A percentile compares a stretch with the other conserved stretches of the same genome.
Conservation (phyloP, 2,797 vertebrate species). For the Lindbergichthys nudifrons region DNA sequence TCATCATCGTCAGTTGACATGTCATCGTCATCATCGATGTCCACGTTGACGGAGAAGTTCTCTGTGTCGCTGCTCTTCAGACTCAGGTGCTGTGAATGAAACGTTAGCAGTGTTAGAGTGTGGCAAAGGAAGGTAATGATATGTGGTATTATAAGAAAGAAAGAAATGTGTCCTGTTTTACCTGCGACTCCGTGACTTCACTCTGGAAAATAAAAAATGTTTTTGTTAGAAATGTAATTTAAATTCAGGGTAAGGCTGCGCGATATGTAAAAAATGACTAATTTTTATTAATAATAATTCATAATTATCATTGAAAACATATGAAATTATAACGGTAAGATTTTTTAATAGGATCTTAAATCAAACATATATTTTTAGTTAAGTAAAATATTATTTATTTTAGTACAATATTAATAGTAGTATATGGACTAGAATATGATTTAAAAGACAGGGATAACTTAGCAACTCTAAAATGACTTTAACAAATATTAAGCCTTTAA, state of each 20-base stretch:
- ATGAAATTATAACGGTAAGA: no score
- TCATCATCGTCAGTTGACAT: slow-evolving; percentile 78
- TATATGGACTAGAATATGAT: no score
- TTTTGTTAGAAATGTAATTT: slow-evolving; percentile 6
- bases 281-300: no score
- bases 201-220: slow-evolving; percentile 60
- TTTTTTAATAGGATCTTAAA: no score
- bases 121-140: background rate
- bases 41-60: slow-evolving; percentile 77
- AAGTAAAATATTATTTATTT: no score
- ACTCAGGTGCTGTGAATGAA: slow-evolving; percentile 52
- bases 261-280: no score
- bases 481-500: no score
- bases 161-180: slow-evolving; percentile 16
- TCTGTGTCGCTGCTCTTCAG: slow-evolving; percentile 83
- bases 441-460: no score
- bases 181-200: slow-evolving; percentile 77
- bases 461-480: no score
- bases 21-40: slow-evolving; percentile 77
- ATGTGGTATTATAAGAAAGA: background rate
- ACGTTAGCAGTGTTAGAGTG: background rate
- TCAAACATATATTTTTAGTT: no score
- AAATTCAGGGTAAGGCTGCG: background rate
- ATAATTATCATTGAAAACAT: no score
- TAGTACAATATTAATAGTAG: no score